Percentiles rank a stretch among this genome's conserved stretches.
These are phyloP conservation scores for Lathronympha strigana DNA, from an alignment of 2,888 invertebrate species.

Conservation along the genomic window DNA sequence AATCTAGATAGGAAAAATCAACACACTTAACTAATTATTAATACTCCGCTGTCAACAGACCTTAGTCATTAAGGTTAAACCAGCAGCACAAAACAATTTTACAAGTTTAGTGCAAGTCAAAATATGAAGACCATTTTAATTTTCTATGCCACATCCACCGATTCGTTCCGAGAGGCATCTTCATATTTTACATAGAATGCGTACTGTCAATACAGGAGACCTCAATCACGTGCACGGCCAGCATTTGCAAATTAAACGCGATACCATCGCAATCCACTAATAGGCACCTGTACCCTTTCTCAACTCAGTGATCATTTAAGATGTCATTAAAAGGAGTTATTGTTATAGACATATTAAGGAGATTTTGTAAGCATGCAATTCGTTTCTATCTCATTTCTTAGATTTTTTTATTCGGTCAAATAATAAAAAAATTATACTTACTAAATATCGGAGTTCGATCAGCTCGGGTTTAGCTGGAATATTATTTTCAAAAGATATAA, in stretches of 20 bases:
- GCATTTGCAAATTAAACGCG: constrained; percentile 76
- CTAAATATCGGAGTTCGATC: too few relatives aligned
- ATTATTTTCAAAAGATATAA: too few relatives aligned
- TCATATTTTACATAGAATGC: constrained; percentile 84
- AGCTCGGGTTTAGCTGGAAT: too few relatives aligned
- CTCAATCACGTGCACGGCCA: constrained; percentile 76
- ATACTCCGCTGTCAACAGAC: too few relatives aligned
- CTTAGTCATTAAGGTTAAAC: too few relatives aligned
- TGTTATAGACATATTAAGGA: background rate
- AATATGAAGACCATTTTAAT: too few relatives aligned
- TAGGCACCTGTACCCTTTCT: constrained; percentile 42
- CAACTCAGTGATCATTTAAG: background rate
- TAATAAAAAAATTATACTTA: too few relatives aligned
- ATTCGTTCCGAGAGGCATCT: constrained; percentile 58
- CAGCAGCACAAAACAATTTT: too few relatives aligned
- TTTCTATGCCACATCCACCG: constrained; percentile 68
- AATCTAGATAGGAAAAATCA: too few relatives aligned
- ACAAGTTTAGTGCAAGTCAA: too few relatives aligned
- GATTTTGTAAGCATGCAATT: too few relatives aligned
- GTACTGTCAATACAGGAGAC: constrained; percentile 71
- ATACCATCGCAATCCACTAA: constrained; percentile 57
- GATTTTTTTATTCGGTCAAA: background rate
- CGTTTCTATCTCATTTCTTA: background rate
- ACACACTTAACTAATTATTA: too few relatives aligned
- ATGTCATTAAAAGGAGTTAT: background rate